phyloP scores from a whole-genome alignment of 1,140 invertebrate genomes.

The Rhagoletis pomonella region DNA sequence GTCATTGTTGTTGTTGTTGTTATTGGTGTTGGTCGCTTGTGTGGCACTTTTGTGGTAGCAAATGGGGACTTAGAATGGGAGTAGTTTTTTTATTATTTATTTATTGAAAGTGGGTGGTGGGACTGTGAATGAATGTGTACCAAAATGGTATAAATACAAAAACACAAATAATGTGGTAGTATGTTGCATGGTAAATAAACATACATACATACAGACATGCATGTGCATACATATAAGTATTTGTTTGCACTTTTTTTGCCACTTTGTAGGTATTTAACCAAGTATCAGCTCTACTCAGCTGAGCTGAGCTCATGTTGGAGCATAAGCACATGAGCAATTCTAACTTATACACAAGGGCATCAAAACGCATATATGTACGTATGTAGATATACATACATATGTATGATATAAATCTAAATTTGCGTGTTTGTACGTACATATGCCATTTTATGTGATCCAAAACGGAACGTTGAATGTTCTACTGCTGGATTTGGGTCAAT shows the following conservation, averaged over 20 bases:
- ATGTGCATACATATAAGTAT: background rate
- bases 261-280: conserved; percentile 29
- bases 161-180: too few species aligned
- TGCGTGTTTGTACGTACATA: background rate
- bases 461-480: conserved; percentile 12
- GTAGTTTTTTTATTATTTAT: background rate
- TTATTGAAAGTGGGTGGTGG: background rate
- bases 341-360: background rate
- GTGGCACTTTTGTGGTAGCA: conserved; percentile 45
- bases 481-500: conserved; percentile 42
- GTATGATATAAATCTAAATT: background rate
- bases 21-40: conserved; percentile 2
- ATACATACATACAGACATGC: background rate
- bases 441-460: background rate
- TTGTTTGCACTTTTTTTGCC: background rate
- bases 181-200: background rate
- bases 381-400: background rate
- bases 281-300: conserved; percentile 47
- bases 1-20: conserved; percentile 10
- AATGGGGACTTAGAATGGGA: conserved; percentile 20
- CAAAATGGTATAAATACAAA: conserved; percentile 28
- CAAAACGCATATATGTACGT: background rate
- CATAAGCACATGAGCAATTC: conserved; percentile 38
- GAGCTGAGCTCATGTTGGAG: conserved; percentile 40
- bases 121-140: conserved; percentile 7